These are phyloP conservation scores for Megalurothrips usitatus DNA, from an alignment of 2,888 invertebrate species.

Conservation along the genomic window DNA sequence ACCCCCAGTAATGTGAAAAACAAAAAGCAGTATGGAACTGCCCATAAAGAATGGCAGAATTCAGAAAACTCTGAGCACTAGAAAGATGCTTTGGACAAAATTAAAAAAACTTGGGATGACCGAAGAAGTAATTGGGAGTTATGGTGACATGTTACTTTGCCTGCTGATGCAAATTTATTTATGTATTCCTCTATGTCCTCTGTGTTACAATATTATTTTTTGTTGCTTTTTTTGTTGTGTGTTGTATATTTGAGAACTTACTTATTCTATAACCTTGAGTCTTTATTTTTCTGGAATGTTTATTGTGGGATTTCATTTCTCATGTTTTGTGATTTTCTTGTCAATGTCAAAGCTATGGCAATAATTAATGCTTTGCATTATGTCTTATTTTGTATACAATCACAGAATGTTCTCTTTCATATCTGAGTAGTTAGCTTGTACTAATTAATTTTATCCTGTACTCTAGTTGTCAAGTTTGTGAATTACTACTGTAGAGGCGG, in stretches of 20 bases:
- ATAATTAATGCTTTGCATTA: not conserved
- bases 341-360: not conserved
- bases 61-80: no score
- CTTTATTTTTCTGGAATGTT: not conserved
- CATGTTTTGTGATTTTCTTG: not conserved
- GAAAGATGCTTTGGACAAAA: no score
- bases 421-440: not conserved
- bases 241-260: not conserved
- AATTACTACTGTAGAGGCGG: not conserved
- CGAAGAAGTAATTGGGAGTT: not conserved
- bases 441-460: not conserved
- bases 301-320: not conserved
- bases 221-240: not conserved
- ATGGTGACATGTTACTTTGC: not conserved
- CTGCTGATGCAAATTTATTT: not conserved
- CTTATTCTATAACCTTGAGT: not conserved
- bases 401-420: not conserved
- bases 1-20: no score
- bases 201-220: no score
- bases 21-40: no score
- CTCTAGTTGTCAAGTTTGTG: not conserved
- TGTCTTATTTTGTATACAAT: not conserved
- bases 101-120: not conserved
- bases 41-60: no score
- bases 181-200: no score